Base-by-base conservation (phyloP, 1,140 invertebrate genomes). In the Drosophila funebris region DNA sequence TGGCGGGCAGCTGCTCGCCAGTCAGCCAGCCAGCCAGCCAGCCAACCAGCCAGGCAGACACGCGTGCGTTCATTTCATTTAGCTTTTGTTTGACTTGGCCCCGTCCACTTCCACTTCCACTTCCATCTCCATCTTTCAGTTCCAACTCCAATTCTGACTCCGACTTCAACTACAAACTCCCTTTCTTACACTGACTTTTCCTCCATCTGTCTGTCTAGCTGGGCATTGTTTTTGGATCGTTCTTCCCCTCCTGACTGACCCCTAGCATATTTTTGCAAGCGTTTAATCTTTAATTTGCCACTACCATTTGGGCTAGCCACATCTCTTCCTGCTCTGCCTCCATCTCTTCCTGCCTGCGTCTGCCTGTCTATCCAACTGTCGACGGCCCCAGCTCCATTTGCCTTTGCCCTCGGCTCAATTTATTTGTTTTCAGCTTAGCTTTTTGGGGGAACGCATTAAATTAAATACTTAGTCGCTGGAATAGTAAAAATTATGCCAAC, bases 231-330 rank as follows among this genome's bases (percentile, higher is more conserved):
- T 77, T 84, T 68, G 52, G 60, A 39, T 27, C 9, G 22, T 33
- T 57, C 20, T 39, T 37, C 16, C 7, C 11, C 22, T 11, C 27
- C 48, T 44, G 64, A 43, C 62, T 83, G 72, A 82, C 70, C 67
- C 64, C 73, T 76, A 56, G 81, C 63, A 84, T 84, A 84, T 77
- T 84, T 84, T 84, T 68, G 77, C 77, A 75, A 74, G 73, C 81
- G 77, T 84, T 84, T 84, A 84, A 84, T 84, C 81, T 84, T 84
- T 85, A 84, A 84, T 84, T 84, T 85, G 77, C 77, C 81, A 76
- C 73, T 71, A 85, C 64, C 52, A 37, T 70, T 46, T 64, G 56
- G 41, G 54, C 18, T 36, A 33, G 14, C 27, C 31, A 31, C 56
- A 13, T 20, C 33, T 3, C 36, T 27, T 18, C 1, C 29, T 41